Conservation (phyloP, 2,888 invertebrate genomes). For the Marronus borbonicus region DNA sequence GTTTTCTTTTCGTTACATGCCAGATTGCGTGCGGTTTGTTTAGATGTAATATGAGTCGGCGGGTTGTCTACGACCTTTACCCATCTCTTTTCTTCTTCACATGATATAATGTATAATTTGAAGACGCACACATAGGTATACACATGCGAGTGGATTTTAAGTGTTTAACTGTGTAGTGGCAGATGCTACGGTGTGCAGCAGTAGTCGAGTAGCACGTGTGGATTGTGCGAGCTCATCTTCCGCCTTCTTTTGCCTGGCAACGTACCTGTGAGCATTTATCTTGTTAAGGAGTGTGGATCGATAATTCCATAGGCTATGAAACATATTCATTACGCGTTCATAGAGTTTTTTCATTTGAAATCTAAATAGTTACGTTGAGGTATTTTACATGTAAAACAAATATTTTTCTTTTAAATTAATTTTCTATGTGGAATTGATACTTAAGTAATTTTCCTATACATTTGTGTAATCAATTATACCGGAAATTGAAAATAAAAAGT, state of each 20-base stretch:
- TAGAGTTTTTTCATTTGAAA: conserved; percentile 1
- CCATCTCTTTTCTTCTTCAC: conserved; percentile 46
- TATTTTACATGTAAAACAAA: not conserved
- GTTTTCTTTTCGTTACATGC: conserved; percentile 43
- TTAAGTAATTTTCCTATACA: not conserved
- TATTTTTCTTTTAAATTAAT: conserved; percentile 3
- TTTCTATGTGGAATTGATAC: not conserved
- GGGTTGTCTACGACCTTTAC: conserved; percentile 44
- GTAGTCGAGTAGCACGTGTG: conserved; percentile 59
- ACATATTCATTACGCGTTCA: conserved; percentile 10
- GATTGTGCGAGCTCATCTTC: conserved; percentile 59
- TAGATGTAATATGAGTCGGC: conserved; percentile 46
- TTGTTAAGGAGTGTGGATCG: conserved; percentile 45
- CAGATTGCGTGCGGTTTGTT: conserved; percentile 47
- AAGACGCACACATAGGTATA: conserved; percentile 48
- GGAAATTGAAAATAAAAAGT: too few relatives aligned
- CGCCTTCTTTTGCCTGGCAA: conserved; percentile 52
- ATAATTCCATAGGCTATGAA: conserved; percentile 11
- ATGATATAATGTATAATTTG: conserved; percentile 55
- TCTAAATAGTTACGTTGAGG: not conserved
- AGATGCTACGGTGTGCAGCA: conserved; percentile 57
- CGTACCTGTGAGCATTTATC: conserved; percentile 55
- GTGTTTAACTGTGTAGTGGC: conserved; percentile 59
- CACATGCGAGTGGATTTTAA: conserved; percentile 60
- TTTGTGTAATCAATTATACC: too few relatives aligned